phyloP scores from a whole-genome alignment of 1,140 invertebrate genomes.

The Protaetia brevitarsis region DNA sequence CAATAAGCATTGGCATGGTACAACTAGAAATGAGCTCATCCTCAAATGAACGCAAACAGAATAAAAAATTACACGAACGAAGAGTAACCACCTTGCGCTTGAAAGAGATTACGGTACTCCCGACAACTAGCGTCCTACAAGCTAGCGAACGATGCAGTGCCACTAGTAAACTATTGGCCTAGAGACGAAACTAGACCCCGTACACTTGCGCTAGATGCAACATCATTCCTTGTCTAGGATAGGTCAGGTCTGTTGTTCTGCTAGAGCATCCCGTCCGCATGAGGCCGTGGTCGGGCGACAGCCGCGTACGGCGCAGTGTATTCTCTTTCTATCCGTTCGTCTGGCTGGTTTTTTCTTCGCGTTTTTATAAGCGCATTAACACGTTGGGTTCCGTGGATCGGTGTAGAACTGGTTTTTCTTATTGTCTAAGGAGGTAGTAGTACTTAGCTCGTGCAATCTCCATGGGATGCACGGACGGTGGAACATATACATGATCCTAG shows the following conservation, averaged over 20 bases:
- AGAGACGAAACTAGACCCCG: neutral
- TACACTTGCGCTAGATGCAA: constrained; percentile 17
- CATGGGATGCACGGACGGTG: neutral
- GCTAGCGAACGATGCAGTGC: neutral
- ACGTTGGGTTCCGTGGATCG: neutral
- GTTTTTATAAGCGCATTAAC: constrained; percentile 16
- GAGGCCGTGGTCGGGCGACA: neutral
- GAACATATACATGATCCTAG: neutral
- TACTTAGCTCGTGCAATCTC: neutral
- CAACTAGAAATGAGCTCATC: no score
- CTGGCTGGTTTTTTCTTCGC: constrained; percentile 13
- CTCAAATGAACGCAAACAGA: no score
- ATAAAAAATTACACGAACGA: no score
- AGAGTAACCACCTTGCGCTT: neutral
- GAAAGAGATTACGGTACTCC: constrained; percentile 3
- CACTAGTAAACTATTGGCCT: constrained; percentile 16
- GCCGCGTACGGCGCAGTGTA: neutral
- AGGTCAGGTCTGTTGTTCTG: constrained; percentile 13
- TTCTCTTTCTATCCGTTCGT: neutral
- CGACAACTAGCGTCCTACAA: neutral
- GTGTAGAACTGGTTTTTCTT: constrained; percentile 7
- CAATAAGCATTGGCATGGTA: no score
- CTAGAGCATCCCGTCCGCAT: neutral
- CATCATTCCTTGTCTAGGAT: constrained; percentile 13
- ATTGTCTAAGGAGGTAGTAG: constrained; percentile 8